Evolutionary conservation across 2,888 invertebrate genomes (phyloP), one percentile per base, ranked within the genome.

Genomic region (Rapana venosa): DNA sequence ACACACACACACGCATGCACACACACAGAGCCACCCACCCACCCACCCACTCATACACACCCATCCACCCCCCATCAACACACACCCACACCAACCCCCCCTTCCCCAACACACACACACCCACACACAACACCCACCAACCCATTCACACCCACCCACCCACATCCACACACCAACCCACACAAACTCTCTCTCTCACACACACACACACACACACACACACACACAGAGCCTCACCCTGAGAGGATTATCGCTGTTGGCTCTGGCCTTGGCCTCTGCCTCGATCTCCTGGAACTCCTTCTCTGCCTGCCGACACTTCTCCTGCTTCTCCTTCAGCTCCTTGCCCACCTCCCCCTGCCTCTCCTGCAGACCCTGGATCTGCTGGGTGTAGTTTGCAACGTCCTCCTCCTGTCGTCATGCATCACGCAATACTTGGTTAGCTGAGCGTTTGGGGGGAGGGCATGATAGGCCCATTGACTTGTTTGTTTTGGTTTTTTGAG

Each of bases 381-480:
- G 93, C 13, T 91, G 91, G 35, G 92, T 91, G 87, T 94, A 93
- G 61, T 92, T 91, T 35, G 91, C 89, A 26, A 95, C 94, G 84
- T 95, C 95, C 74, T 95, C 95, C 92, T 95, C 95, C 95, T 95
- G 47, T 47, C 4, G 47, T 2, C 47, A 47, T 2, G 47, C 47
- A 47, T 2, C 47, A 47, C 8, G 47, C 47, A 47, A 47, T 8
- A 47, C 47, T n/a, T 47, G 47, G 47, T 47, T 8, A 47, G 47
- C 47, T 47, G 47, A 2, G 47, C 47, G 2, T 47, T 47, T n/a
- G n/a, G n/a, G n/a, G n/a, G n/a, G n/a, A n/a, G n/a, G n/a, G n/a
- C n/a, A n/a, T n/a, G n/a, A n/a, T n/a, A n/a, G n/a, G n/a, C n/a
- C n/a, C n/a, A n/a, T n/a, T n/a, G n/a, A n/a, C n/a, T n/a, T n/a